Evolutionary conservation across 2,888 invertebrate species (phyloP).

Genomic region (Trissolcus japonicus): DNA sequence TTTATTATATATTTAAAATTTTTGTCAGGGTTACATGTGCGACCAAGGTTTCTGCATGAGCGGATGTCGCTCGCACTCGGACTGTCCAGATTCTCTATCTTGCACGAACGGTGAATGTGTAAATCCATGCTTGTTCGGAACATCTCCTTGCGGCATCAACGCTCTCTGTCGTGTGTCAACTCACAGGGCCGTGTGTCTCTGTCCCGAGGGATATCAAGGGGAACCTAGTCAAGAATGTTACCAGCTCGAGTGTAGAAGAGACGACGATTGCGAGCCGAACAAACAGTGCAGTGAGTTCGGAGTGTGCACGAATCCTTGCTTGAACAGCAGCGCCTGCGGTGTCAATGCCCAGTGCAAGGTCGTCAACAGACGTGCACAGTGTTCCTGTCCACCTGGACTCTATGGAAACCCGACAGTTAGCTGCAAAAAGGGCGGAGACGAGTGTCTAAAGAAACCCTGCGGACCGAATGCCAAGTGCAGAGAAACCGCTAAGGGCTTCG

Average conservation of each 20-base stretch:
- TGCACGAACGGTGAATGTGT: conserved; percentile 85
- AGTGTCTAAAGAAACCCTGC: conserved; percentile 89
- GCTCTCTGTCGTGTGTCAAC: conserved; percentile 88
- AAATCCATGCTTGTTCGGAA: conserved; percentile 82
- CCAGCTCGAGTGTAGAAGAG: conserved; percentile 85
- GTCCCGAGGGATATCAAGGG: conserved; percentile 90
- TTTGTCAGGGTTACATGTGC: conserved; percentile 86
- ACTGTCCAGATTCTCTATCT: conserved; percentile 86
- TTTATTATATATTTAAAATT: conserved; percentile 5
- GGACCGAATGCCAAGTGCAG: conserved; percentile 89
- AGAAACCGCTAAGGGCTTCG: conserved; percentile 86
- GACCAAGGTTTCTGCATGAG: conserved; percentile 84
- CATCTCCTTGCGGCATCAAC: conserved; percentile 86
- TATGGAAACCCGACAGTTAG: conserved; percentile 84
- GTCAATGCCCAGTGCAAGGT: conserved; percentile 90
- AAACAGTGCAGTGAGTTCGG: conserved; percentile 84
- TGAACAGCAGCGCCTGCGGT: conserved; percentile 86
- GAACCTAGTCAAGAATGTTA: conserved; percentile 87
- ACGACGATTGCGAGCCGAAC: conserved; percentile 86
- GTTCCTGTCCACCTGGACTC: conserved; percentile 85
- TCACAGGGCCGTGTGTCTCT: conserved; percentile 90
- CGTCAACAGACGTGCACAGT: conserved; percentile 85
- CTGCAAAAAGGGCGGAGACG: conserved; percentile 83
- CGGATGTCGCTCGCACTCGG: conserved; percentile 87
- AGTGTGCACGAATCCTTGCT: conserved; percentile 90